Percentiles rank a stretch among this genome's conserved stretches.
phyloP scores from a whole-genome alignment of 2,888 invertebrate genomes.

The Rotaria macrura region DNA sequence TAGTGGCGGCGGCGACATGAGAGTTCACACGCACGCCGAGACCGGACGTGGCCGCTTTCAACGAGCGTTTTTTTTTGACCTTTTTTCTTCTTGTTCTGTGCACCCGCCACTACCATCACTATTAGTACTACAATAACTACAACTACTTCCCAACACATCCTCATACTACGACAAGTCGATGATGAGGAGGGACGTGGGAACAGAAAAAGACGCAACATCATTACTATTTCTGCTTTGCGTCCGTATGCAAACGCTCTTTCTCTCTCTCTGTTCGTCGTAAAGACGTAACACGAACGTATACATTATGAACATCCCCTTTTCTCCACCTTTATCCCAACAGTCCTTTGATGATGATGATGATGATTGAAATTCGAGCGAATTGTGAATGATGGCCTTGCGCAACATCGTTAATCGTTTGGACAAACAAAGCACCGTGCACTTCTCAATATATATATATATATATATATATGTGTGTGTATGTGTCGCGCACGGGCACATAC shows the following conservation, averaged over 20 bases:
- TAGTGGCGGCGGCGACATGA: background rate
- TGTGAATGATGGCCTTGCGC: background rate
- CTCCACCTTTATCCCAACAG: background rate
- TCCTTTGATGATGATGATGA: background rate
- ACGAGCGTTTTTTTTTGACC: background rate
- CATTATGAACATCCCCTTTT: background rate
- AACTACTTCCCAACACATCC: background rate
- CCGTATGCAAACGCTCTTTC: background rate
- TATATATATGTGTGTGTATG: background rate
- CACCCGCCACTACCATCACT: background rate
- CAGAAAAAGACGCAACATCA: background rate
- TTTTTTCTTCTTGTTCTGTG: conserved; percentile 9
- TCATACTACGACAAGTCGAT: background rate
- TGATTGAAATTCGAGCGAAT: conserved; percentile 3
- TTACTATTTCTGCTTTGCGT: background rate
- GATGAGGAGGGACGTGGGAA: background rate
- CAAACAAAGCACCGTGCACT: background rate
- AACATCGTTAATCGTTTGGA: conserved; percentile 15
- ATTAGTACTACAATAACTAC: background rate
- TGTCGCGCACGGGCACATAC: background rate
- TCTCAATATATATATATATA: background rate
- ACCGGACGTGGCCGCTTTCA: background rate
- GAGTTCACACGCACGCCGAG: background rate
- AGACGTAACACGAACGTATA: background rate
- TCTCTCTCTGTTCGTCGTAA: background rate